Base-by-base conservation (phyloP, 2,797 vertebrate genomes). In the Hafferia zeledoni region DNA sequence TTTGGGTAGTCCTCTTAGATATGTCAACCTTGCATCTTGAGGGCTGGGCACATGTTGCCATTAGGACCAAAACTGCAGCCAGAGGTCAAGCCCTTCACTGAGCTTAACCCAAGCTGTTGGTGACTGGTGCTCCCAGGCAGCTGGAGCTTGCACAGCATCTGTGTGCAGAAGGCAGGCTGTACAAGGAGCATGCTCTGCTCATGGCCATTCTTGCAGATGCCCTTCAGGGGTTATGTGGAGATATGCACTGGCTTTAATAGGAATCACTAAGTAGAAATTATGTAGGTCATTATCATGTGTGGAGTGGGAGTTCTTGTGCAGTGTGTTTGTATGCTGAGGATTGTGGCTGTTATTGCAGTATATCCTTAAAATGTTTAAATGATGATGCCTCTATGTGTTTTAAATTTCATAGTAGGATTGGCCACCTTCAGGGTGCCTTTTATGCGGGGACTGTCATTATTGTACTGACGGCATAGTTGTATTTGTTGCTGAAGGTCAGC, bases 261-360 rank as follows among this genome's bases (percentile, higher is more conserved):
- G 53, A 91, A 65, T 81, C 82, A 71, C 94, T 88, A 93, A 81
- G 69, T 59, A 81, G 72, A 88, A 96, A 92, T 83, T 90, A 92
- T 89, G 75, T 61, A 70, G 89, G 59, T 78, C 49, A 43, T 91
- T 90, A 90, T 65, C 47, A 50, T 53, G 23, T 87, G 22, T 30
- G 35, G 56, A 93, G 83, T 68, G 75, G 78, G 86, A 92, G 59
- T 87, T 92, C 60, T 88, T 77, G 69, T 67, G 68, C 41, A 50
- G 47, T 9, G 55, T 1, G 0, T 65, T 74, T 90, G 23, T 76
- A 68, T 1, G 0, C 3, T 57, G 49, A 57, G 47, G 56, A 72
- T 30, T 53, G 46, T 74, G 83, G 76, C 83, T 90, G 71, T 89
- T 94, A 81, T 3, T 31, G 55, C 83, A 78, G 14, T 71, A 11